Percentiles rank a stretch among this genome's conserved stretches.
Conservation (phyloP, 2,113 vertebrate genomes). For the Vulpes vulpes region DNA sequence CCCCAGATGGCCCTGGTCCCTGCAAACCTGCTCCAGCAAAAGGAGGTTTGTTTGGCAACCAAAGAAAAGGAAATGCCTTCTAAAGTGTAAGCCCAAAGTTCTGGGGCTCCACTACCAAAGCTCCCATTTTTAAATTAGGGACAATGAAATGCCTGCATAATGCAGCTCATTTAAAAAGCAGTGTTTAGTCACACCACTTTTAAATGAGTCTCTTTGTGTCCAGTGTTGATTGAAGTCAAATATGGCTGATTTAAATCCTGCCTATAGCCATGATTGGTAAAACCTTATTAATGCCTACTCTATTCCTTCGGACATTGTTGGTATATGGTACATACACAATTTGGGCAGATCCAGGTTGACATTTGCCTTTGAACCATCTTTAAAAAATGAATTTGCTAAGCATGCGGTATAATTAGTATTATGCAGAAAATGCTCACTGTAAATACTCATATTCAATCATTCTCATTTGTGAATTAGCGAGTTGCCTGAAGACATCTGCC, state of each 20-base stretch:
- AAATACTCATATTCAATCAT: not conserved
- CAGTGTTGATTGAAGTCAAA: not conserved
- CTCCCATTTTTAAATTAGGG: not conserved
- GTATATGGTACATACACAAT: not conserved
- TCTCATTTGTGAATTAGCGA: not conserved
- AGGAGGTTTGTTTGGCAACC: not conserved
- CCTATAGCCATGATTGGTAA: not conserved
- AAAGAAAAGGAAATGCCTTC: not conserved
- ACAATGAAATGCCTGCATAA: not conserved
- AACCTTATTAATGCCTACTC: not conserved
- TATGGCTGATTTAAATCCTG: not conserved
- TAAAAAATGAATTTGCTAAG: not conserved
- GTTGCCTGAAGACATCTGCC: not conserved
- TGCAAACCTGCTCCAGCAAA: not conserved
- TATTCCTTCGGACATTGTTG: not conserved
- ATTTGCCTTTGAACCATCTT: slow-evolving; percentile 61
- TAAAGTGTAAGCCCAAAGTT: not conserved
- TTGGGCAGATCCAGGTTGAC: not conserved
- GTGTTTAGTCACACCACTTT: not conserved
- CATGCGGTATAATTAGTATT: not conserved
- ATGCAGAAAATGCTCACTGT: not conserved
- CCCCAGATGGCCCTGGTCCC: not conserved
- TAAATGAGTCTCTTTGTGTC: not conserved
- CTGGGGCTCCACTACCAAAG: not conserved
- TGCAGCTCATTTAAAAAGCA: not conserved